Percentiles rank a stretch among this genome's conserved stretches.
Evolutionary conservation across 2,113 vertebrate species (phyloP).

Genomic region (Vombatus ursinus): DNA sequence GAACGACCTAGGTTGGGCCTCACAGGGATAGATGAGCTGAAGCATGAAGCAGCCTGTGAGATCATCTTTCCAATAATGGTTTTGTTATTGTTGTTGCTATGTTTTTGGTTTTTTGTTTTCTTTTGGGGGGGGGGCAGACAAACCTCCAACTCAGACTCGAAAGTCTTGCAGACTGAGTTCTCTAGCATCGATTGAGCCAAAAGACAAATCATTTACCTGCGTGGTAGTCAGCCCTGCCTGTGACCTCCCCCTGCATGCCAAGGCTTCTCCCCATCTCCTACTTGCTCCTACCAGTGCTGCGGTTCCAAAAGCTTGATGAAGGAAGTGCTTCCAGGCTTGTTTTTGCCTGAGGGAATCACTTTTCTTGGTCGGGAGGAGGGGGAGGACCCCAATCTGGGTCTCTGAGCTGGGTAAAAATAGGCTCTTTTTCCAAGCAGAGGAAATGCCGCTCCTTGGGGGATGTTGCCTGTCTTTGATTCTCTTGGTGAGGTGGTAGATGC

Average conservation of each 20-base stretch:
- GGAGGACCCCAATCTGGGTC: background rate
- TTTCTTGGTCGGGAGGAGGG: background rate
- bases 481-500: background rate
- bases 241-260: background rate
- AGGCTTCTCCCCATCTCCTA: background rate
- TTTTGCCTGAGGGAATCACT: background rate
- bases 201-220: background rate
- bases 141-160: background rate
- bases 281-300: background rate
- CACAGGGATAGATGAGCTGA: background rate
- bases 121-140: background rate
- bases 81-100: background rate
- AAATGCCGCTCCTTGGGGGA: background rate
- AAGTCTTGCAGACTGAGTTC: constrained; percentile 17
- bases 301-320: background rate
- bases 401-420: constrained; percentile 27
- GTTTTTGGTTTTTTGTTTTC: background rate
- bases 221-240: background rate
- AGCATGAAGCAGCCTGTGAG: constrained; percentile 23
- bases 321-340: constrained; percentile 26
- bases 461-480: background rate
- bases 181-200: background rate
- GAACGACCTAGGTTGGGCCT: background rate
- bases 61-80: background rate
- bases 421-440: constrained; percentile 8